Percentiles rank a stretch among this genome's conserved stretches.
Conservation (phyloP, 2,113 vertebrate species). For the Engystomops pustulosus region DNA sequence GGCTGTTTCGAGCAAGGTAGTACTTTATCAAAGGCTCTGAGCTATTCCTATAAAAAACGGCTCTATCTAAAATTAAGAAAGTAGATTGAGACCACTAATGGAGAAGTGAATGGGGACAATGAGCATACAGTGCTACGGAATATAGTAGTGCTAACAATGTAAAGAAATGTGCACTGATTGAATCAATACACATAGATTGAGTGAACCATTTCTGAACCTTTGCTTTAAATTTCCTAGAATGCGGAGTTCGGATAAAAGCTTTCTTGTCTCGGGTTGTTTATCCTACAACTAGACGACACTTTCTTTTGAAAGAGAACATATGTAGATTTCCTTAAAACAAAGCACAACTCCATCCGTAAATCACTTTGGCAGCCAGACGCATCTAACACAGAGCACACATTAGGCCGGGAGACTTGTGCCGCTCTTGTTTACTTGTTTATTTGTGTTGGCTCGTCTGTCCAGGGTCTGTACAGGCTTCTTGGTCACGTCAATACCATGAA, state of each 20-base stretch:
- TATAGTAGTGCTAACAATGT: neutral
- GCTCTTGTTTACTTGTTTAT: conserved; percentile 36
- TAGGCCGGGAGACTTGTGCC: neutral
- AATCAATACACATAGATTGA: neutral
- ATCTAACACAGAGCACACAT: conserved; percentile 16
- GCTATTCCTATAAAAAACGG: no score
- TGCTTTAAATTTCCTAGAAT: neutral
- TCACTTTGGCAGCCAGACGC: conserved; percentile 28
- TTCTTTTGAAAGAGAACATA: neutral
- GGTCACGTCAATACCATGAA: conserved; percentile 37
- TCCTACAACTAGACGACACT: neutral
- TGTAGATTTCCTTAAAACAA: conserved; percentile 4
- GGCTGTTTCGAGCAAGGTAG: no score
- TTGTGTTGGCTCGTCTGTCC: neutral
- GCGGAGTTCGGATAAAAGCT: no score
- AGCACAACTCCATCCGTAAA: conserved; percentile 17
- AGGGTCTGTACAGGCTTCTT: conserved; percentile 45
- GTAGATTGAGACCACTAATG: no score
- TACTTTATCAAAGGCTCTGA: no score
- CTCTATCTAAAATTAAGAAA: no score
- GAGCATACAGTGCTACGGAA: neutral
- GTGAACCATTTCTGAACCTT: neutral
- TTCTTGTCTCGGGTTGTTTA: neutral
- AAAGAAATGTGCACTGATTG: neutral
- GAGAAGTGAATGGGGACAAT: neutral